Evolutionary conservation across 2,888 invertebrate species (phyloP).

Genomic region (Pseudococcus viburni): DNA sequence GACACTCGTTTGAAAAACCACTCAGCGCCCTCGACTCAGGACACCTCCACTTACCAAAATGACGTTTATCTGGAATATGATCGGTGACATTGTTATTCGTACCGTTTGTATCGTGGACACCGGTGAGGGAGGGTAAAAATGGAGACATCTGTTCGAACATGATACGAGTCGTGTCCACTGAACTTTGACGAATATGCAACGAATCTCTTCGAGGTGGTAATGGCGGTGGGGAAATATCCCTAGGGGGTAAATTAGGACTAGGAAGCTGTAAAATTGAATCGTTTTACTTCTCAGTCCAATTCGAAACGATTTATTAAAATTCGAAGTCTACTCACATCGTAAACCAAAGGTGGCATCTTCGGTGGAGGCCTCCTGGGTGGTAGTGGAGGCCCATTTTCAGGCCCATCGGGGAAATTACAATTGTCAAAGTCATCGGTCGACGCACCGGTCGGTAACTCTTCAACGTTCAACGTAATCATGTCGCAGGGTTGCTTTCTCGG

Average conservation of each 20-base stretch:
- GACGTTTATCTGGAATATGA: conserved; percentile 28
- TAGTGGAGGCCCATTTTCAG: conserved; percentile 55
- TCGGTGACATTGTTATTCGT: not conserved
- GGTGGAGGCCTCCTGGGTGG: conserved; percentile 51
- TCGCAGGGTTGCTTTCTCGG: not conserved
- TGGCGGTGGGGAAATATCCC: conserved; percentile 64
- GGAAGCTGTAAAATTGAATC: conserved; percentile 30
- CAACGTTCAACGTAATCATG: not conserved
- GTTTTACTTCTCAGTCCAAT: not conserved
- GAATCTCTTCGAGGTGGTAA: conserved; percentile 64
- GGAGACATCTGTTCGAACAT: conserved; percentile 51
- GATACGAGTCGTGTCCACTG: conserved; percentile 34
- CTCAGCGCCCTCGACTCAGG: not conserved
- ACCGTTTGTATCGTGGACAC: not conserved
- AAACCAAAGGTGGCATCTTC: not conserved
- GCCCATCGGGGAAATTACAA: not conserved
- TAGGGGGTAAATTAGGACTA: conserved; percentile 60
- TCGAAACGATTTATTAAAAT: too few relatives aligned
- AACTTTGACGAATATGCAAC: conserved; percentile 60
- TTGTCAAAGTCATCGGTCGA: not conserved
- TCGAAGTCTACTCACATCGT: conserved; percentile 33
- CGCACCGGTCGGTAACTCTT: conserved; percentile 14
- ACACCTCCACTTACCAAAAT: conserved; percentile 49
- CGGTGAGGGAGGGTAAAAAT: conserved; percentile 23
- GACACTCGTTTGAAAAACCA: not conserved